phyloP scores from a whole-genome alignment of 1,140 invertebrate species.

The Diachasma alloeum region DNA sequence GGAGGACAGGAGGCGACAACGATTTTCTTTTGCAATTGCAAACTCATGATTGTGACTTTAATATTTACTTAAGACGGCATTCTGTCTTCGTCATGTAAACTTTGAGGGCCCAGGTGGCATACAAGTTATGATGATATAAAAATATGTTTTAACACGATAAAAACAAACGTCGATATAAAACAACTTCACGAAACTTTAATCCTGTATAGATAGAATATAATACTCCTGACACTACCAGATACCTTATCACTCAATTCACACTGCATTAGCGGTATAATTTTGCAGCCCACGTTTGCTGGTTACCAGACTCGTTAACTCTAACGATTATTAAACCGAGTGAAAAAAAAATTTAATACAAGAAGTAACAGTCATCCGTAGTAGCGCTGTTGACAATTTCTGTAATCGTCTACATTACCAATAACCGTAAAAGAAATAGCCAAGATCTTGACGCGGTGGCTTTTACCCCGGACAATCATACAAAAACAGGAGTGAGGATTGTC shows the following conservation, averaged over 20 bases:
- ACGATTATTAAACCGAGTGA: not conserved
- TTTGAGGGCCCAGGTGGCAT: too few species aligned
- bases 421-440: slow-evolving; percentile 11
- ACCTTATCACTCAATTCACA: slow-evolving; percentile 7
- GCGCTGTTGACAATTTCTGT: not conserved
- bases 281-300: not conserved
- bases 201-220: not conserved
- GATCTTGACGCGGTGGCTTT: not conserved
- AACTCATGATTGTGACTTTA: too few species aligned
- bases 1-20: too few species aligned
- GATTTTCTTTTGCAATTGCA: too few species aligned
- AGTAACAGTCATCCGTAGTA: not conserved
- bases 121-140: too few species aligned
- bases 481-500: not conserved
- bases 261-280: not conserved
- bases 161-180: too few species aligned
- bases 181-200: too few species aligned
- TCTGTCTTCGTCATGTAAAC: too few species aligned
- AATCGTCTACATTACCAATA: slow-evolving; percentile 25
- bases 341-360: not conserved
- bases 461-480: not conserved
- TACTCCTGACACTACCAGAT: not conserved
- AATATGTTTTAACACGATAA: too few species aligned
- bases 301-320: not conserved
- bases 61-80: too few species aligned